phyloP scores from a whole-genome alignment of 2,888 invertebrate genomes.

The Rutpela maculata region DNA sequence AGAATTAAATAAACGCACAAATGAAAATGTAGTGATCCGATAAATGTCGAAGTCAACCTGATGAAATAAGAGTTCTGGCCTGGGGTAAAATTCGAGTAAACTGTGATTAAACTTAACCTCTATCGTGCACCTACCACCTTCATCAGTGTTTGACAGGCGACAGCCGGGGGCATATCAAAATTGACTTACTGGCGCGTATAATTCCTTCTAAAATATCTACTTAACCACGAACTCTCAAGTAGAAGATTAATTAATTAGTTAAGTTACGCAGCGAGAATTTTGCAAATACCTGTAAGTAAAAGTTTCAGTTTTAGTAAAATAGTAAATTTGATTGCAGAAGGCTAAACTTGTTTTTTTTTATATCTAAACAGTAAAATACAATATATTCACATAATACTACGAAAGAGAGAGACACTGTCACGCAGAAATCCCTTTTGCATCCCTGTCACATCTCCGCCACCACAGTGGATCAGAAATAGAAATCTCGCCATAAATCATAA shows the following conservation, averaged over 20 bases:
- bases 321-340: background rate
- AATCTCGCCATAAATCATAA: too few species aligned
- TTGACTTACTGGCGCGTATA: conserved; percentile 69
- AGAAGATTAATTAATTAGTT: conserved; percentile 38
- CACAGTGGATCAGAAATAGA: too few species aligned
- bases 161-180: conserved; percentile 64
- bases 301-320: background rate
- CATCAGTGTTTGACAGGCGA: conserved; percentile 62
- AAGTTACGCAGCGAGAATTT: conserved; percentile 7
- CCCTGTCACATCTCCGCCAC: too few species aligned
- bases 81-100: conserved; percentile 35
- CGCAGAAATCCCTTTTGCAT: too few species aligned
- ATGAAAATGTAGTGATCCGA: conserved; percentile 12
- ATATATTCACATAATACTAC: too few species aligned
- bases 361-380: background rate
- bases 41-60: conserved; percentile 38
- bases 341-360: background rate
- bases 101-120: conserved; percentile 42
- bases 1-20: background rate
- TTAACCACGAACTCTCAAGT: conserved; percentile 31
- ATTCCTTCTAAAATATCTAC: conserved; percentile 48
- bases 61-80: conserved; percentile 39
- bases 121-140: conserved; percentile 29
- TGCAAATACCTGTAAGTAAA: conserved; percentile 20
- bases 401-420: too few species aligned